Conservation (phyloP, 2,113 vertebrate species). For the Himantopus leucocephalus region DNA sequence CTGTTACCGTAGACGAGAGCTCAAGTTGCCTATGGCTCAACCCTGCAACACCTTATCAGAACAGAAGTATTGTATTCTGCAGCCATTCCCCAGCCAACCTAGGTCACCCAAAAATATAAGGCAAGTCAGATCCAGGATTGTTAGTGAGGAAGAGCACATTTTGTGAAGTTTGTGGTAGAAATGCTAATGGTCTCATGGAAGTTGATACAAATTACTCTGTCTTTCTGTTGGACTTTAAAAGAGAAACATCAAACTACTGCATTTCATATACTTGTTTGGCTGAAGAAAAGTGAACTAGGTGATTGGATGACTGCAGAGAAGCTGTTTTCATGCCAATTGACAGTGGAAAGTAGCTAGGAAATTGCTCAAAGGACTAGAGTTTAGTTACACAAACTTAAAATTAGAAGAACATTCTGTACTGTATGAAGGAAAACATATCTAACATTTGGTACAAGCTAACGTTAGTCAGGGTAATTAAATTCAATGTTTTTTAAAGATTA, state of each 20-base stretch:
- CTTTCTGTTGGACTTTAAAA: background rate
- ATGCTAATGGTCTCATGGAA: conserved; percentile 8
- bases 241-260: background rate
- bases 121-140: background rate
- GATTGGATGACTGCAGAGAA: background rate
- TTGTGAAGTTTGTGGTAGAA: conserved; percentile 15
- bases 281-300: conserved; percentile 27
- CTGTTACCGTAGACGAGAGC: background rate
- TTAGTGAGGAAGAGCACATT: background rate
- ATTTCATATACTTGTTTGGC: conserved; percentile 2
- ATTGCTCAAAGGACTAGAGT: conserved; percentile 63
- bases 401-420: conserved; percentile 78
- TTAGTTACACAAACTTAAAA: conserved; percentile 73
- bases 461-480: conserved; percentile 81
- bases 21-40: background rate
- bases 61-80: background rate
- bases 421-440: conserved; percentile 76
- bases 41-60: background rate
- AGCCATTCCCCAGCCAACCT: background rate
- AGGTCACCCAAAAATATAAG: background rate
- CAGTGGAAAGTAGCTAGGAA: conserved; percentile 37
- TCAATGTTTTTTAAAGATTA: conserved; percentile 79
- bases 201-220: conserved; percentile 5
- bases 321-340: conserved; percentile 39
- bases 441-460: conserved; percentile 78